These are phyloP conservation scores for Lordiphosa clarofinis DNA, from an alignment of 1,140 invertebrate species.

Conservation along the genomic window DNA sequence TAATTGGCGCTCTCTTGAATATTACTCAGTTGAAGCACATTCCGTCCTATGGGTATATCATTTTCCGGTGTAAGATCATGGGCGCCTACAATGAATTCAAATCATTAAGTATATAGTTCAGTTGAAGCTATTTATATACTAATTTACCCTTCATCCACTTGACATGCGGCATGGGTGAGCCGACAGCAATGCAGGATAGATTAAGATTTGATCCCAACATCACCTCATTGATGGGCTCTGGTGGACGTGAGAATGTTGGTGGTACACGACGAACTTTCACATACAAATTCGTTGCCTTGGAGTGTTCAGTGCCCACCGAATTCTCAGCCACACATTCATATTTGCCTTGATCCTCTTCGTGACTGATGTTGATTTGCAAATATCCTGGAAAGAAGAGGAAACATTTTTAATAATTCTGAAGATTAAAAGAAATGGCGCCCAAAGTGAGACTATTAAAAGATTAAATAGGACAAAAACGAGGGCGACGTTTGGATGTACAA, in stretches of 20 bases:
- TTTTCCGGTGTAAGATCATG: constrained; percentile 92
- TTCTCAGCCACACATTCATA: constrained; percentile 97
- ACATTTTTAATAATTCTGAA: background rate
- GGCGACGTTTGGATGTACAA: too few species aligned
- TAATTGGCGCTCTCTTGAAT: constrained; percentile 97
- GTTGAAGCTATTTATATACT: background rate
- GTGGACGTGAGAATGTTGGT: constrained; percentile 95
- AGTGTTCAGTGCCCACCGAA: constrained; percentile 94
- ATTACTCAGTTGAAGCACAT: constrained; percentile 91
- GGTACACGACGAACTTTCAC: constrained; percentile 97
- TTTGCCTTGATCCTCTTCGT: constrained; percentile 94
- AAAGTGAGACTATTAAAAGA: background rate
- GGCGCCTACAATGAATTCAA: constrained; percentile 79
- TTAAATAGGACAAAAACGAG: too few species aligned
- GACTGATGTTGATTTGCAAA: constrained; percentile 94
- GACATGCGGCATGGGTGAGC: constrained; percentile 98
- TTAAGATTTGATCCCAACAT: constrained; percentile 94
- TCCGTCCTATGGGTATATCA: constrained; percentile 90
- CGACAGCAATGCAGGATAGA: constrained; percentile 96
- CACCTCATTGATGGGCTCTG: constrained; percentile 90
- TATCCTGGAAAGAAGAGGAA: constrained; percentile 85
- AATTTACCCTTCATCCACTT: constrained; percentile 92
- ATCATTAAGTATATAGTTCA: background rate
- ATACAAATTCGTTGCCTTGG: constrained; percentile 93
- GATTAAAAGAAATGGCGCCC: background rate